These are phyloP conservation scores for Therioaphis trifolii DNA, from an alignment of 2,888 invertebrate genomes.

Conservation along the genomic window DNA sequence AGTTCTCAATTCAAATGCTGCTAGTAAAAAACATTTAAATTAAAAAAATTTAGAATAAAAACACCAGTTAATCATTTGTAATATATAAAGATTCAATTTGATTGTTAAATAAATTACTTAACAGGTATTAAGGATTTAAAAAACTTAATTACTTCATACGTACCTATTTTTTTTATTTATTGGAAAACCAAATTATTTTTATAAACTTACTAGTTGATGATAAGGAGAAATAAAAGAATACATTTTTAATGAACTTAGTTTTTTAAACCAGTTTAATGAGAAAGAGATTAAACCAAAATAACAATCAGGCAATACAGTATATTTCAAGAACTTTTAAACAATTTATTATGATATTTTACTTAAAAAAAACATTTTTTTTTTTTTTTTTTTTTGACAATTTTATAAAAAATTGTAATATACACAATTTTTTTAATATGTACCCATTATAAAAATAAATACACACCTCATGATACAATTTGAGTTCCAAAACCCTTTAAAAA, in stretches of 20 bases:
- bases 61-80: too few species aligned
- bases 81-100: too few species aligned
- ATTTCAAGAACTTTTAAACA: neutral
- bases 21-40: too few species aligned
- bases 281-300: neutral
- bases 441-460: neutral
- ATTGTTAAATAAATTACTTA: too few species aligned
- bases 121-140: too few species aligned
- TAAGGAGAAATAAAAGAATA: neutral
- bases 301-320: neutral
- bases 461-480: neutral
- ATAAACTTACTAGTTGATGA: neutral
- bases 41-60: too few species aligned
- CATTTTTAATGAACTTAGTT: neutral
- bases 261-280: neutral
- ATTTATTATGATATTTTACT: neutral
- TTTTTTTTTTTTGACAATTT: neutral
- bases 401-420: constrained; percentile 31
- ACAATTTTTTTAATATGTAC: neutral
- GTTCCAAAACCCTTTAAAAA: neutral
- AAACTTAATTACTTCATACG: too few species aligned
- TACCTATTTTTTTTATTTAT: too few species aligned
- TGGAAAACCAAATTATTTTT: neutral
- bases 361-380: too few species aligned
- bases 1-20: too few species aligned